phyloP scores from a whole-genome alignment of 2,113 vertebrate species.

The Ranitomeya variabilis region DNA sequence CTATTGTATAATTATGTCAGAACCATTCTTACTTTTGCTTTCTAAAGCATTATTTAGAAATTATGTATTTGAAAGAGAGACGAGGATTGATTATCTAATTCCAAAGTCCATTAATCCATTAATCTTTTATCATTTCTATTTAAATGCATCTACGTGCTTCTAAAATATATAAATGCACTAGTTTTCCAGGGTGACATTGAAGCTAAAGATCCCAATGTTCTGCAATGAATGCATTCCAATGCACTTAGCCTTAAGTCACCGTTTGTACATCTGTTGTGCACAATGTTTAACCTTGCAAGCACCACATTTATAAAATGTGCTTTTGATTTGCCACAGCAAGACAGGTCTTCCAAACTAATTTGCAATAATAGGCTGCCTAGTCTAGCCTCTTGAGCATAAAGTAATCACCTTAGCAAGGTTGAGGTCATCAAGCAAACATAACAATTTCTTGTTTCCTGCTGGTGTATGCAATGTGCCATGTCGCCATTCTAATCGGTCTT shows the following conservation, averaged over 20 bases:
- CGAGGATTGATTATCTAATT: neutral
- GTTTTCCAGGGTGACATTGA: neutral
- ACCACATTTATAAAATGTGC: constrained; percentile 32
- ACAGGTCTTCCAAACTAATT: constrained; percentile 52
- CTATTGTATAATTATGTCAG: too few species aligned
- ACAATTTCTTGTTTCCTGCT: constrained; percentile 56
- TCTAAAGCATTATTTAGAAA: neutral
- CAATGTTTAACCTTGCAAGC: constrained; percentile 47
- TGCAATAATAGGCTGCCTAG: constrained; percentile 47
- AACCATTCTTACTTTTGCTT: neutral
- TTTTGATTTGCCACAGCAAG: constrained; percentile 43
- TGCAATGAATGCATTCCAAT: constrained; percentile 32
- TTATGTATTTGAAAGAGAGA: neutral
- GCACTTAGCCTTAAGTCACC: constrained; percentile 41
- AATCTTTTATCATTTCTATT: neutral
- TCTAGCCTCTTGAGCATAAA: constrained; percentile 27
- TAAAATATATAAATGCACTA: neutral
- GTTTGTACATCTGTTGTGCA: constrained; percentile 33
- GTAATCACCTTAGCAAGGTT: constrained; percentile 58
- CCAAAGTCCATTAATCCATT: neutral
- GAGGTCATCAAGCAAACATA: constrained; percentile 58
- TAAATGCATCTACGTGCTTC: neutral
- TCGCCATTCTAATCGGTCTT: constrained; percentile 49
- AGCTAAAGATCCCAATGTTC: neutral
- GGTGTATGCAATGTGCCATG: constrained; percentile 51